Conservation (phyloP, 2,888 invertebrate genomes). For the Folsomia candida region DNA sequence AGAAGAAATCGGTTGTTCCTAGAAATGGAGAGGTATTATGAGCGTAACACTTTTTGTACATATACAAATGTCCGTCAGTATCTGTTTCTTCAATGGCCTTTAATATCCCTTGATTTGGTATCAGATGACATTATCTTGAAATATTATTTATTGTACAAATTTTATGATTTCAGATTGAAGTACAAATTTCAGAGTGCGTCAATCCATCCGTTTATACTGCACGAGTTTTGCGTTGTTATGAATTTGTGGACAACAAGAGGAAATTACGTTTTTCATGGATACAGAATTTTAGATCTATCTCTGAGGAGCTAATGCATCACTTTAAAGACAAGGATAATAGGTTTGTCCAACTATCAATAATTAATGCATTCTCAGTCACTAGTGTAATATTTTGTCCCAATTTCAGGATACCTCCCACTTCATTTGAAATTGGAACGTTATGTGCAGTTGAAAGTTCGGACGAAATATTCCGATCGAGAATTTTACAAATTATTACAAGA, state of each 20-base stretch:
- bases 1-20: conserved; percentile 5
- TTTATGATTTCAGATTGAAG: conserved; percentile 20
- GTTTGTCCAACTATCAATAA: too few relatives aligned
- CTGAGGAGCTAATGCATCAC: neutral
- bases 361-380: too few relatives aligned
- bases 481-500: conserved; percentile 9
- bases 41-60: neutral
- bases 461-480: conserved; percentile 13
- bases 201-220: conserved; percentile 31
- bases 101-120: neutral
- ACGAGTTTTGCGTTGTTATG: conserved; percentile 21
- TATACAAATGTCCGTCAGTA: neutral
- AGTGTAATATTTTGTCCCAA: neutral
- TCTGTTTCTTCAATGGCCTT: neutral
- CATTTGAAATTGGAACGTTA: conserved; percentile 13
- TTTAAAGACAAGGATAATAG: neutral
- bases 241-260: conserved; percentile 2
- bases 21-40: conserved; percentile 19
- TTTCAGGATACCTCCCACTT: neutral
- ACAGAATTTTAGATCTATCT: neutral
- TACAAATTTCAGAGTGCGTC: conserved; percentile 21
- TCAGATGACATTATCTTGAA: too few relatives aligned
- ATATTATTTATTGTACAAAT: conserved; percentile 1
- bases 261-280: neutral
- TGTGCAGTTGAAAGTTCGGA: conserved; percentile 25